A percentile compares a stretch with the other conserved stretches of the same genome.
Conservation (phyloP, 2,888 invertebrate species). For the Drosophila mulleri region DNA sequence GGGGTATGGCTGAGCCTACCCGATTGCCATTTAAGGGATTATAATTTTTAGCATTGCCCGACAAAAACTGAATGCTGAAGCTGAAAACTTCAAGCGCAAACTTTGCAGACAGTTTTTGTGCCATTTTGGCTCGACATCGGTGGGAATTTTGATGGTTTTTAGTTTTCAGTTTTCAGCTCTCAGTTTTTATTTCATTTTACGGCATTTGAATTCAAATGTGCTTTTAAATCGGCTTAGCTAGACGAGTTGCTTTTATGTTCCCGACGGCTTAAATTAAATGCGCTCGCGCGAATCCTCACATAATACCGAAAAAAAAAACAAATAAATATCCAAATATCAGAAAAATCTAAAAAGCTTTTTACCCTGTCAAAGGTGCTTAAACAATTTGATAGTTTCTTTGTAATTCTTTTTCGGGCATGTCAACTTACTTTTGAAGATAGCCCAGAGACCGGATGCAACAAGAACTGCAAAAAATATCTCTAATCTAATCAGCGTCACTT, state of each 20-base stretch:
- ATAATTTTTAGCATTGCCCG: constrained; percentile 65
- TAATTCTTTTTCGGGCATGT: constrained; percentile 33
- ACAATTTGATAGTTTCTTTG: constrained; percentile 44
- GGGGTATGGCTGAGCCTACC: constrained; percentile 31
- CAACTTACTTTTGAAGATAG: constrained; percentile 4
- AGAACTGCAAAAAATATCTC: constrained; percentile 3
- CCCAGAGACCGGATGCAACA: constrained; percentile 6
- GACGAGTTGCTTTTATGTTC: constrained; percentile 65
- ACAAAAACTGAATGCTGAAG: constrained; percentile 57
- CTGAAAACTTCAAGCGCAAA: constrained; percentile 64
- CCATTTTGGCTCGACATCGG: constrained; percentile 51
- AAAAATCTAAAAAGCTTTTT: constrained; percentile 24
- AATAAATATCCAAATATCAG: constrained; percentile 15
- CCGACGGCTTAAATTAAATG: constrained; percentile 75
- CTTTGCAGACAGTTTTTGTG: constrained; percentile 78
- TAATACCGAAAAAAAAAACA: background rate
- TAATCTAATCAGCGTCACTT: constrained; percentile 56
- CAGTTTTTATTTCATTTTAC: constrained; percentile 63
- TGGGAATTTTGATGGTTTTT: constrained; percentile 43
- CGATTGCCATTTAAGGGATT: constrained; percentile 73
- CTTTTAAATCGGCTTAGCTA: constrained; percentile 79
- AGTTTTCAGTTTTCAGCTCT: constrained; percentile 59
- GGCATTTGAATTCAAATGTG: constrained; percentile 79
- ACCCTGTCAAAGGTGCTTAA: constrained; percentile 56
- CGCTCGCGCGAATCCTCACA: constrained; percentile 45